phyloP scores from a whole-genome alignment of 2,113 vertebrate genomes.

The rat (Rattus norvegicus) region GRCr8 NC_086021.1:71522501-71523000 shows the following conservation, averaged over 20 bases:
- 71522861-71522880: neutral
- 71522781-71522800: too few species aligned
- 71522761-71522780: too few species aligned
- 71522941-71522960: too few species aligned
- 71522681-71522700: neutral
- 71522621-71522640: neutral
- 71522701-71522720: neutral
- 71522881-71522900: neutral
- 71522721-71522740: neutral
- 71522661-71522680: neutral
- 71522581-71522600: neutral
- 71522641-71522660: neutral
- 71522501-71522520: neutral
- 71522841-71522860: neutral
- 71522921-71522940: neutral
- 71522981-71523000: neutral
- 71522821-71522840: neutral
- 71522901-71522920: neutral
- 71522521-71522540: neutral
- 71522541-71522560: neutral
- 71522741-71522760: neutral
- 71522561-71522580: neutral
- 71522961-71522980: neutral
- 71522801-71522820: neutral
- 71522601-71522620: neutral